Evolutionary conservation across 2,113 vertebrate species (phyloP).

Genomic region (Gnathonemus echidnorhynchus): DNA sequence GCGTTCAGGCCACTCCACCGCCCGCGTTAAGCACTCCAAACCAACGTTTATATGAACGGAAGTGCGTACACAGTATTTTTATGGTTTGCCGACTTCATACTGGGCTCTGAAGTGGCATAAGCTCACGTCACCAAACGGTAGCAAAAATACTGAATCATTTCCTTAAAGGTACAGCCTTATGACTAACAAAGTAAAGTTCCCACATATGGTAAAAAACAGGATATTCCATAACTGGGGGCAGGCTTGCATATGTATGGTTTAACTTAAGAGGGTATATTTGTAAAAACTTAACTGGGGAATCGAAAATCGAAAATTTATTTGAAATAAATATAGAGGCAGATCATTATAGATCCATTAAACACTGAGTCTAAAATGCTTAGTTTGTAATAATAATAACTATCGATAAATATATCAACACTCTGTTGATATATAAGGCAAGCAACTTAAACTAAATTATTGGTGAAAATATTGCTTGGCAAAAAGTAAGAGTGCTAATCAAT

Average conservation of each 20-base stretch:
- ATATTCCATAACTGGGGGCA: background rate
- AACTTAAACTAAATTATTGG: background rate
- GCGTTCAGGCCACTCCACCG: background rate
- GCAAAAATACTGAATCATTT: constrained; percentile 2
- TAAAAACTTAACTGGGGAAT: background rate
- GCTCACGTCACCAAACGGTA: background rate
- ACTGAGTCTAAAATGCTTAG: background rate
- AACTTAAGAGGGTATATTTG: background rate
- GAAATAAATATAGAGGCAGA: background rate
- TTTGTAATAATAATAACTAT: background rate
- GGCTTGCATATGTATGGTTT: background rate
- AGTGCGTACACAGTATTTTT: constrained; percentile 47
- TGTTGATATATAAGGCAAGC: background rate
- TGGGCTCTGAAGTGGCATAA: constrained; percentile 26
- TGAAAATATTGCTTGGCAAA: background rate
- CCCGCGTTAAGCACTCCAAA: constrained; percentile 38
- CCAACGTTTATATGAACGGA: constrained; percentile 47
- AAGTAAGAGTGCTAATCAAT: background rate
- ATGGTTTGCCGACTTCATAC: constrained; percentile 37
- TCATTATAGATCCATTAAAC: background rate
- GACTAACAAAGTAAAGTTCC: background rate
- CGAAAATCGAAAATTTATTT: background rate
- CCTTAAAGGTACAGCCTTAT: background rate
- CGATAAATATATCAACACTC: background rate
- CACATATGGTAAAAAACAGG: background rate